phyloP scores from a whole-genome alignment of 2,888 invertebrate genomes.

The Cyrtodaria siliqua region DNA sequence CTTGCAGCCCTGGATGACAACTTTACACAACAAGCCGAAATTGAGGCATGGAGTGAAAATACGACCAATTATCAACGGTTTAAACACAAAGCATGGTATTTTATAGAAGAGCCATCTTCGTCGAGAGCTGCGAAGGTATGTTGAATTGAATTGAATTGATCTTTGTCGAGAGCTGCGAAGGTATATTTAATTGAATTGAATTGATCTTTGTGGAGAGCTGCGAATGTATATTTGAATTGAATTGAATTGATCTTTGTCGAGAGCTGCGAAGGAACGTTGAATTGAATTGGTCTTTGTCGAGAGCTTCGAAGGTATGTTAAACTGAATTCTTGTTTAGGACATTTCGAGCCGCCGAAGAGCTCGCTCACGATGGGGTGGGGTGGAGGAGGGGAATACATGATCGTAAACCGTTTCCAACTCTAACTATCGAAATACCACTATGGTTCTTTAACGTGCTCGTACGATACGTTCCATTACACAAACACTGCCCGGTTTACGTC shows the following conservation, averaged over 20 bases:
- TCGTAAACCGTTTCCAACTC: too few species aligned
- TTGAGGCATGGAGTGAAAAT: conserved; percentile 75
- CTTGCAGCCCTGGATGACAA: conserved; percentile 83
- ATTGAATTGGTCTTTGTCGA: too few species aligned
- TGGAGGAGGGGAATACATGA: too few species aligned
- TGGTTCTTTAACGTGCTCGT: too few species aligned
- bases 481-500: too few species aligned
- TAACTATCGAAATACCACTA: too few species aligned
- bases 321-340: too few species aligned
- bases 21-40: conserved; percentile 77
- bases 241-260: conserved; percentile 76
- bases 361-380: too few species aligned
- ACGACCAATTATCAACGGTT: conserved; percentile 69
- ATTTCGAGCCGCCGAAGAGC: too few species aligned
- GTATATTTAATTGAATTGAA: conserved; percentile 58
- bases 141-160: neutral
- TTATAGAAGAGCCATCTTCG: conserved; percentile 83
- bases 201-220: conserved; percentile 74
- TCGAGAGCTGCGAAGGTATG: conserved; percentile 80
- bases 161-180: conserved; percentile 80
- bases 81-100: conserved; percentile 79
- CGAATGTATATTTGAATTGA: conserved; percentile 73
- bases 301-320: too few species aligned
- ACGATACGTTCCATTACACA: too few species aligned
- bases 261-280: too few species aligned